Base-by-base conservation (phyloP, 2,888 invertebrate species). In the Agrypnus murinus region DNA sequence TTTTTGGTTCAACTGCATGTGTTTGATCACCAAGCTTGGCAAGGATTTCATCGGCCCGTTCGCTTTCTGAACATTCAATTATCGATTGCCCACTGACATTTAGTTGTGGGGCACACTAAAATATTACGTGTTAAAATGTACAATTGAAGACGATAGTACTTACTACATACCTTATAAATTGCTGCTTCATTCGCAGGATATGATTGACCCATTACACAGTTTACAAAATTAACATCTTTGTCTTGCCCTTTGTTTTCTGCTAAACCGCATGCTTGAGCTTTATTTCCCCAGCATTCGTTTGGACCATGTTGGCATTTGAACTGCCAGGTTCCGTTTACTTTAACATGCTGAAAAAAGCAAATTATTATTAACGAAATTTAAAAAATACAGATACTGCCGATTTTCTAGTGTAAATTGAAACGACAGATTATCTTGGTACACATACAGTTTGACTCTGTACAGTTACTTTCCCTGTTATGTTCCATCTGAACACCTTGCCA, bases 241-340 rank as follows among this genome's bases (percentile, higher is more conserved):
- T 59, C 74, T 15, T 74, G 74, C 14, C 74, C 73, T 45, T 69
- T 64, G 48, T 85, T 81, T 63, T 83, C 78, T n/a, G 82, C 34
- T 65, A 88, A 78, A 5, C 82, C 87, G 72, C 88, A 88, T 1
- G 87, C 85, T 74, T 88, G 87, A 1, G 85, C 84, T 76, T 83
- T 85, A 78, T 88, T 88, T 7, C 87, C 87, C 0, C 74, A 73
- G 75, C 88, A 89, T 78, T 89, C 88, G 0, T 75, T 68, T 0
- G 79, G 65, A 0, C 88, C 88, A 72, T 88, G 88, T 74, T 88
- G 88, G 74, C 88, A 88, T 0, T 63, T 19, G 74, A 86, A 87
- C 0, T 48, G 66, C 80, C 81, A 86, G 38, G 65, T 74, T 15
- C 79, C 80, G 2, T 65, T 63, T 9, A n/a, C 48, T 15, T 57